Percentiles rank a stretch among this genome's conserved stretches.
phyloP scores from a whole-genome alignment of 1,140 invertebrate genomes.

The Bombus waltoni region DNA sequence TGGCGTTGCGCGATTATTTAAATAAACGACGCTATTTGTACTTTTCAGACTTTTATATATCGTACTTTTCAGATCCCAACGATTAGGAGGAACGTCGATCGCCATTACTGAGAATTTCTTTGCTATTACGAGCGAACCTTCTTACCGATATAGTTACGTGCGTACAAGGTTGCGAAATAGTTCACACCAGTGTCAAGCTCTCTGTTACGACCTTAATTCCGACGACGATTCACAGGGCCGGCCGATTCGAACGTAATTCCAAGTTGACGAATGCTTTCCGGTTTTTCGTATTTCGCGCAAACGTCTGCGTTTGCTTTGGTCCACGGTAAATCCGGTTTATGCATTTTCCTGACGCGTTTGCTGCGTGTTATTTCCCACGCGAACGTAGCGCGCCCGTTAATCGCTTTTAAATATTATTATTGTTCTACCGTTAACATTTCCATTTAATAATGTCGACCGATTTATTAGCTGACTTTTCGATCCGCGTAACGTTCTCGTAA shows the following conservation, averaged over 20 bases:
- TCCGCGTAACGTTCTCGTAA: background rate
- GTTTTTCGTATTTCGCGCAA: background rate
- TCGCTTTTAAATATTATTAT: constrained; percentile 3
- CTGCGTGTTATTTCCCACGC: background rate
- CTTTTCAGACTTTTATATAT: no score
- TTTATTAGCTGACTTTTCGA: background rate
- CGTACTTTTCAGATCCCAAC: background rate
- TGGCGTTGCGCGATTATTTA: background rate
- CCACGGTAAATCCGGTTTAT: constrained; percentile 1
- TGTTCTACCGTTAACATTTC: background rate
- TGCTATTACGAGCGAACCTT: background rate
- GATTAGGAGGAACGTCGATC: background rate
- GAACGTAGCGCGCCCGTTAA: background rate
- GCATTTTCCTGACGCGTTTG: background rate
- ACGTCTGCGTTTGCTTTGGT: background rate
- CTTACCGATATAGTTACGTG: background rate
- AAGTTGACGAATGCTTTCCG: background rate
- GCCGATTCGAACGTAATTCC: background rate
- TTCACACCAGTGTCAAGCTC: background rate
- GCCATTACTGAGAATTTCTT: background rate
- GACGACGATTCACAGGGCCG: no score
- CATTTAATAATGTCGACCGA: background rate
- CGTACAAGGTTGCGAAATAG: constrained; percentile 11
- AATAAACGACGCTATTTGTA: background rate
- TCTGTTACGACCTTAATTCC: background rate